phyloP scores from a whole-genome alignment of 2,888 invertebrate species.

The Sphaerophoria rueppellii region DNA sequence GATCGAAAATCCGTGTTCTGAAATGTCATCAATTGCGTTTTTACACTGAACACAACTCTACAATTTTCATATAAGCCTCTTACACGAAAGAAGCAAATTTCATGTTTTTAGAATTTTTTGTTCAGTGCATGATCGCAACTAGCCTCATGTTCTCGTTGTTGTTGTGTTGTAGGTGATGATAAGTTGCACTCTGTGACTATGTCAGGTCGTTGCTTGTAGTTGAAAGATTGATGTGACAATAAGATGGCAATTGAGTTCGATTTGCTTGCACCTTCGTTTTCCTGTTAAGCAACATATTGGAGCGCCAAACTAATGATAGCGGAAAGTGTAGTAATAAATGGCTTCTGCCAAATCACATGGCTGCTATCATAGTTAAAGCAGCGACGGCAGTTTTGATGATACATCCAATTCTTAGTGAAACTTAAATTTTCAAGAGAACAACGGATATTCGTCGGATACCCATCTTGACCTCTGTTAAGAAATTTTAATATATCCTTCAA shows the following conservation, averaged over 20 bases:
- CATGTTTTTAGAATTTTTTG: neutral
- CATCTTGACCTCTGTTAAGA: slow-evolving; percentile 62
- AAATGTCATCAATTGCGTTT: slow-evolving; percentile 64
- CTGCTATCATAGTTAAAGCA: slow-evolving; percentile 62
- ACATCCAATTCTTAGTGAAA: slow-evolving; percentile 37
- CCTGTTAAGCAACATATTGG: slow-evolving; percentile 44
- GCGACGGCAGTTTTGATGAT: no score
- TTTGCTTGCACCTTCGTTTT: slow-evolving; percentile 63
- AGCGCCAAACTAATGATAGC: slow-evolving; percentile 53
- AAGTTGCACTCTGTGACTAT: slow-evolving; percentile 61
- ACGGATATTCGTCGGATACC: slow-evolving; percentile 57
- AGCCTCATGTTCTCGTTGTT: neutral
- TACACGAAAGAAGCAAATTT: neutral
- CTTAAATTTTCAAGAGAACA: slow-evolving; percentile 11
- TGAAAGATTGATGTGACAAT: slow-evolving; percentile 67
- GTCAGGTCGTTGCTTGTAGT: slow-evolving; percentile 48
- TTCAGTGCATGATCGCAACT: neutral
- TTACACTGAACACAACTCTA: neutral
- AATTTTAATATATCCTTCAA: slow-evolving; percentile 12
- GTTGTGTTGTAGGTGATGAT: slow-evolving; percentile 71
- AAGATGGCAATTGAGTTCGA: slow-evolving; percentile 69
- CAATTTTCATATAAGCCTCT: neutral
- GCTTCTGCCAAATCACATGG: slow-evolving; percentile 51
- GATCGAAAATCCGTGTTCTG: slow-evolving; percentile 61
- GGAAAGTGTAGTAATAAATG: slow-evolving; percentile 63